These are phyloP conservation scores for Ctenicera cuprea DNA, from an alignment of 2,888 invertebrate species.

Conservation along the genomic window DNA sequence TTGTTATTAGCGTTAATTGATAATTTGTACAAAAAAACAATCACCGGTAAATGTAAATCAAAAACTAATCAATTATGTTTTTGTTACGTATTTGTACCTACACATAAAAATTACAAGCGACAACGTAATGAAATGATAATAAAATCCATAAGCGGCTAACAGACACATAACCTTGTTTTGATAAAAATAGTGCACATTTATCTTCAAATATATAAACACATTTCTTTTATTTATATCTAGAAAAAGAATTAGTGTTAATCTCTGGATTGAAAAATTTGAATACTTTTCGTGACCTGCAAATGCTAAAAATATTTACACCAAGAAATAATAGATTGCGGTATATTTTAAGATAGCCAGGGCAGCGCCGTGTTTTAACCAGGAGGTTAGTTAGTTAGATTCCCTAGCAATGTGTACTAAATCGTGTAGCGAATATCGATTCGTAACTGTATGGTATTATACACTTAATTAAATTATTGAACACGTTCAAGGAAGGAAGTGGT, in stretches of 20 bases:
- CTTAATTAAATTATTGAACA: slow-evolving; percentile 17
- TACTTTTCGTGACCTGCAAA: slow-evolving; percentile 10
- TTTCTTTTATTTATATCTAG: background rate
- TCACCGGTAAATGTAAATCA: too few species aligned
- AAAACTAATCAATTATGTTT: too few species aligned
- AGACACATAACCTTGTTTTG: too few species aligned
- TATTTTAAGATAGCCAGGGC: slow-evolving; percentile 20
- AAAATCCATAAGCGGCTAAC: too few species aligned
- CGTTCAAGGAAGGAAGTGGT: too few species aligned
- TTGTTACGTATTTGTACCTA: too few species aligned
- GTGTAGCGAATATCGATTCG: background rate
- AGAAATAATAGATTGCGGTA: slow-evolving; percentile 24
- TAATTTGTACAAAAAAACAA: too few species aligned
- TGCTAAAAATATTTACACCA: slow-evolving; percentile 28
- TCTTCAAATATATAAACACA: too few species aligned
- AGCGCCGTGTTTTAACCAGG: slow-evolving; percentile 7
- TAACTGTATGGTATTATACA: background rate
- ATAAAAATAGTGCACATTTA: too few species aligned
- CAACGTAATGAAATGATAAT: too few species aligned
- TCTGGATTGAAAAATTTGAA: background rate
- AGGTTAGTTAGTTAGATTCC: slow-evolving; percentile 7
- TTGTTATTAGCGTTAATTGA: too few species aligned
- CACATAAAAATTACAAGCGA: too few species aligned
- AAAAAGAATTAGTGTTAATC: background rate
- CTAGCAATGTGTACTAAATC: background rate